phyloP scores from a whole-genome alignment of 2,797 vertebrate species.

The Schizopygopsis malacanthus region DNA sequence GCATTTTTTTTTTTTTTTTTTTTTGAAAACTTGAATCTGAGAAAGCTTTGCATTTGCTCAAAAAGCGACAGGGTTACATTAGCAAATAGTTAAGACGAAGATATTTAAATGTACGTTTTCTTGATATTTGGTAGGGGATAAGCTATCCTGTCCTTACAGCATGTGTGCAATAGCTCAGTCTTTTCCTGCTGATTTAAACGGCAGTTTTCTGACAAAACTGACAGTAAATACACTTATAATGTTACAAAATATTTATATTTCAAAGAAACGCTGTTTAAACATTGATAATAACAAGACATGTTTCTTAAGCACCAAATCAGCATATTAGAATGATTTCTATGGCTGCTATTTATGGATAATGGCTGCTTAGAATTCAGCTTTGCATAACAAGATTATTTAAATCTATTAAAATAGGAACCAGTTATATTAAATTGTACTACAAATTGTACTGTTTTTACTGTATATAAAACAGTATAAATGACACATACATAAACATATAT shows the following conservation, averaged over 20 bases:
- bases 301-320: too few relatives aligned
- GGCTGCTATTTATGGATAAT: neutral
- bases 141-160: neutral
- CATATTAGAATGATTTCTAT: neutral
- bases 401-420: neutral
- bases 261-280: neutral
- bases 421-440: too few relatives aligned
- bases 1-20: neutral
- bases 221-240: neutral
- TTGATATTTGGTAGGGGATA: neutral
- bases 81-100: neutral
- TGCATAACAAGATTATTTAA: neutral
- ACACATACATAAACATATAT: neutral
- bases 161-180: neutral
- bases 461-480: neutral
- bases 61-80: neutral
- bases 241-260: neutral
- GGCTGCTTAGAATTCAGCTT: neutral
- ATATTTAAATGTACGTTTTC: neutral
- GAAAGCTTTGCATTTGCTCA: neutral
- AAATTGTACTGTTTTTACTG: neutral
- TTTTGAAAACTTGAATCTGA: neutral
- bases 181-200: neutral
- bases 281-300: neutral
- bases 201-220: neutral